phyloP scores from a whole-genome alignment of 2,888 invertebrate genomes.

The Drosophila algonquin region DNA sequence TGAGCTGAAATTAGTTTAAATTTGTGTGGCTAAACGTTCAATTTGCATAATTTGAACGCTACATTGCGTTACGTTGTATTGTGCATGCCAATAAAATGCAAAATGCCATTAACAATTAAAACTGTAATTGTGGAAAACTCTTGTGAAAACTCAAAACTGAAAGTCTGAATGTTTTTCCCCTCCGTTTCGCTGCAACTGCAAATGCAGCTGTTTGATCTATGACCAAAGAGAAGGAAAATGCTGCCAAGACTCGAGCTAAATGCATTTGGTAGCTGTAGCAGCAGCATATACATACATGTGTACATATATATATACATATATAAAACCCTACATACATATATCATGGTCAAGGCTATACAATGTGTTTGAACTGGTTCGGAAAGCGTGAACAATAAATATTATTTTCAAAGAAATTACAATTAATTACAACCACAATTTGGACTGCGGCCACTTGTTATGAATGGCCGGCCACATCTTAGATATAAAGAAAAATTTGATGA shows the following conservation, averaged over 20 bases:
- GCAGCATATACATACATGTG: background rate
- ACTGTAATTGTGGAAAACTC: constrained; percentile 55
- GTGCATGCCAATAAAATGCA: constrained; percentile 63
- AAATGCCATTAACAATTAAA: constrained; percentile 53
- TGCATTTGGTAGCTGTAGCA: constrained; percentile 30
- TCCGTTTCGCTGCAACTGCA: constrained; percentile 52
- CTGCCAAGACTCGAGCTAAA: constrained; percentile 38
- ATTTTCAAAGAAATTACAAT: background rate
- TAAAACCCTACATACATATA: background rate
- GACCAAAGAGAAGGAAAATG: constrained; percentile 39
- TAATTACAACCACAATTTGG: background rate
- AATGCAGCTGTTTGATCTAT: constrained; percentile 54
- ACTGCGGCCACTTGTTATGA: background rate
- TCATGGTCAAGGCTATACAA: background rate
- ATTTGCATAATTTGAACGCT: constrained; percentile 60
- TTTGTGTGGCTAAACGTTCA: constrained; percentile 42
- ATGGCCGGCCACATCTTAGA: background rate
- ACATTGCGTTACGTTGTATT: constrained; percentile 36
- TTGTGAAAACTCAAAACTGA: constrained; percentile 55
- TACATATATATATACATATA: background rate
- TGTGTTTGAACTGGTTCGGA: background rate
- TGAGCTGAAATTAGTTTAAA: constrained; percentile 54
- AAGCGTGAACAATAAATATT: background rate
- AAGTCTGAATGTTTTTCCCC: constrained; percentile 34
- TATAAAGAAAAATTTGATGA: background rate